Conservation (phyloP, 1,140 invertebrate species). For the Conopomorpha cramerella region DNA sequence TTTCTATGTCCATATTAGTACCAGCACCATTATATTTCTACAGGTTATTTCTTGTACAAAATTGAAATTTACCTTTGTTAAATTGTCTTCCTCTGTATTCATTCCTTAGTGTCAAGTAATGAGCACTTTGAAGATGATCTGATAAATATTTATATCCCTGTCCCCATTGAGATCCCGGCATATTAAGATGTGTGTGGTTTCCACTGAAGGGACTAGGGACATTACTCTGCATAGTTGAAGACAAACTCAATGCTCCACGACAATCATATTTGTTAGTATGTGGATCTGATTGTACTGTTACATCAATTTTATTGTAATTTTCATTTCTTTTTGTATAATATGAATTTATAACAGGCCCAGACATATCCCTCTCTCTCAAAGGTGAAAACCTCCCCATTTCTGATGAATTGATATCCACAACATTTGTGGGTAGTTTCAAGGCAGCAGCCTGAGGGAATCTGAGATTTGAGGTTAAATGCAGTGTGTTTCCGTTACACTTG, state of each 20-base stretch:
- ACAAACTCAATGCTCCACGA: conserved; percentile 67
- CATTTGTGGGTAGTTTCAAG: conserved; percentile 48
- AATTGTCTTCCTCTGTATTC: conserved; percentile 33
- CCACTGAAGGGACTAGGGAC: conserved; percentile 72
- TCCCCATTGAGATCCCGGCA: conserved; percentile 74
- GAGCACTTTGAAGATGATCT: conserved; percentile 66
- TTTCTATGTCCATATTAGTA: too few species aligned
- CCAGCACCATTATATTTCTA: too few species aligned
- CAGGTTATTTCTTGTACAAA: too few species aligned
- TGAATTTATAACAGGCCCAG: conserved; percentile 60
- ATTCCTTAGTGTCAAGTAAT: conserved; percentile 61
- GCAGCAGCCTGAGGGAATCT: conserved; percentile 40
- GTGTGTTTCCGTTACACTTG: conserved; percentile 19
- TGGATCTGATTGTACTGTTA: conserved; percentile 52
- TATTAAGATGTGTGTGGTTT: conserved; percentile 67
- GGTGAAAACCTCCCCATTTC: conserved; percentile 69
- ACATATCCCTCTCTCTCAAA: conserved; percentile 64
- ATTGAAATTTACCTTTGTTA: too few species aligned
- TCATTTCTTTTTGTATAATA: conserved; percentile 23
- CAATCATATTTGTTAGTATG: conserved; percentile 72
- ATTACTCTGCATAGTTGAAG: conserved; percentile 74
- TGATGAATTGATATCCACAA: conserved; percentile 63
- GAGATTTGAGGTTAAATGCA: conserved; percentile 28
- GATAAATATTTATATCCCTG: conserved; percentile 71
- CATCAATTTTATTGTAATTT: conserved; percentile 24